phyloP scores from a whole-genome alignment of 2,113 vertebrate species.

The Leuciscus idus region DNA sequence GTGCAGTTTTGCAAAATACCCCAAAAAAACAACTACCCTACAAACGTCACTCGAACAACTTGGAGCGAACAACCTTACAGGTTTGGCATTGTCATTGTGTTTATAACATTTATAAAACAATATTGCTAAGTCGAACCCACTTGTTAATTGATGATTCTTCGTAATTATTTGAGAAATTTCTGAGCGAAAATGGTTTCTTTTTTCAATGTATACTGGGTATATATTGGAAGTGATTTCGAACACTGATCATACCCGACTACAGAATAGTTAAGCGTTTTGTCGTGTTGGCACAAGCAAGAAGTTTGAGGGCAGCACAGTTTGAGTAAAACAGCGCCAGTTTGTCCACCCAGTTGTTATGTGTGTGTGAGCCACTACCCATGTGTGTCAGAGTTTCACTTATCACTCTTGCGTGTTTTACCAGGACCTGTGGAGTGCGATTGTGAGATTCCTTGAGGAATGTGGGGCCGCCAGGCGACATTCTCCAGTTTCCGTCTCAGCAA shows the following conservation, averaged over 20 bases:
- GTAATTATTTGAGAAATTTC: too few relatives aligned
- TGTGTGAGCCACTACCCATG: constrained; percentile 14
- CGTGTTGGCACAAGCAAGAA: not conserved
- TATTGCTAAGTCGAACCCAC: not conserved
- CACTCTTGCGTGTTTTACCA: constrained; percentile 26
- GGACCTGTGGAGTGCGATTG: constrained; percentile 29
- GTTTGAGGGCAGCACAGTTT: not conserved
- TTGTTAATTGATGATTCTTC: too few relatives aligned
- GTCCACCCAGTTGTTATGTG: constrained; percentile 27
- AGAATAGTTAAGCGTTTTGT: not conserved
- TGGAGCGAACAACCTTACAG: not conserved
- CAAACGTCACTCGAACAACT: constrained; percentile 31
- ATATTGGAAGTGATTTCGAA: not conserved
- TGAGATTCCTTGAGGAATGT: constrained; percentile 40
- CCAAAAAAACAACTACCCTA: constrained; percentile 3
- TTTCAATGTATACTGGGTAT: too few relatives aligned
- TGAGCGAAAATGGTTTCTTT: too few relatives aligned
- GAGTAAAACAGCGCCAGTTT: not conserved
- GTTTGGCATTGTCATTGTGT: not conserved
- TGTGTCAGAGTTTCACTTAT: constrained; percentile 38
- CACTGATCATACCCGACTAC: not conserved
- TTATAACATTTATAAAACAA: not conserved
- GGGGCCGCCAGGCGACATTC: constrained; percentile 33
- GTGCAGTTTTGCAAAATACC: constrained; percentile 45
- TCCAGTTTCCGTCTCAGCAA: constrained; percentile 27